Base-by-base conservation (phyloP, 92 coral and sea anemone genomes). In the Diadumene lineata region DNA sequence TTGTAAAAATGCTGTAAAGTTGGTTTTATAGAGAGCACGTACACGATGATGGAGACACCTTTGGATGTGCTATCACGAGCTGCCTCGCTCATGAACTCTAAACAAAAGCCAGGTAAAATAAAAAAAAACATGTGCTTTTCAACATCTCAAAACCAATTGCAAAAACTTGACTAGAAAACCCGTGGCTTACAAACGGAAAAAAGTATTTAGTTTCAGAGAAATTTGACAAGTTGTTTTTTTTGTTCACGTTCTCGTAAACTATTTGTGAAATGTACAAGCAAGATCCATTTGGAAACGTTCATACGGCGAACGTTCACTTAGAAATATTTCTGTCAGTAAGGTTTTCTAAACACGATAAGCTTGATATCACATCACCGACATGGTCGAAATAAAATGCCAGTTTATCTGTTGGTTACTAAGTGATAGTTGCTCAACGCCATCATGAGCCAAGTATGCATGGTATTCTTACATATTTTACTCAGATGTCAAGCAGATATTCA, bases 51-150 rank as follows among this genome's bases (percentile, higher is more conserved):
- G 90, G 99, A 96, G 86, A 96, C 96, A 28, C 92, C 99, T 9
- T 79, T 96, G 55, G 99, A 96, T 74, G 99, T 96, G 7, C 94
- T 96, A 32, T 96, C 99, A 44, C 86, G 99, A 74, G 99, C 99
- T 24, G 99, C 99, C 7, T 90, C 97, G 63, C 92, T 96, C 28
- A 91, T 96, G 73, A 91, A 96, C 51, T 81, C 97, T 4, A 93
- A 90, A 81, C 81, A 83, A 53, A 85, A 70, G 64, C 71, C 80
- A 56, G 79, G 97, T 91, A 81, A 81, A 92, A 77, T 81, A 15
- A 2, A 22, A n/a, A n/a, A n/a, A 44, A 62, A 28, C 68, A 62
- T 62, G 68, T 62, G 68, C 32, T 11, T 28, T 73, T 25, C 1
- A 1, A 43, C 46, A 67, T 46, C 38, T 30, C 31, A 17, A 32